Base-by-base conservation (phyloP, 1,140 invertebrate species). In the Ruditapes philippinarum region DNA sequence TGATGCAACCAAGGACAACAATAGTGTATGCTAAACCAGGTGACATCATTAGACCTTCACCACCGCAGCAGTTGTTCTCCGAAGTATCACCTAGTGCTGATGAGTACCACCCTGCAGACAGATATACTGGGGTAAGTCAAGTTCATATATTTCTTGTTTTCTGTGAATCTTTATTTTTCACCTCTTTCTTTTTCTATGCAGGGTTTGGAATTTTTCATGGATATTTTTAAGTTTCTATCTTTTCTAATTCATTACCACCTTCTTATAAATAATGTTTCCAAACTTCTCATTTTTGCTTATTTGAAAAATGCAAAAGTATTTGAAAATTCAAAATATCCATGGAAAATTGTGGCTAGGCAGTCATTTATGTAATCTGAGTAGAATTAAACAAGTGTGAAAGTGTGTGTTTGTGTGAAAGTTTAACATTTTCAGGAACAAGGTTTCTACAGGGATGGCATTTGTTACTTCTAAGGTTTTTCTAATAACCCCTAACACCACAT, bases 11-110 rank as follows among this genome's bases (percentile, higher is more conserved):
- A 22, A 76, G 54, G 28, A 94, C 92, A 80, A 94, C 94, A 14
- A 92, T 93, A 51, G 89, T 94, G 17, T 93, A 92, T 93, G 93
- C 93, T 51, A 92, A 92, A 86, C 93, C 94, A 70, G 91, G 90
- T 70, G 94, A 94, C 74, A 65, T 91, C 22, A 94, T 94, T n/a
- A 87, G 78, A 70, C 89, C 91, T 14, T 85, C 91, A 40, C 78
- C 79, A 40, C 87, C 87, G 70, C 49, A 11, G 22, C 49, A 68
- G 25, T 68, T 89, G 68, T 89, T 80, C 57, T n/a, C 65, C 19
- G 65, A 82, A 36, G 11, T 68, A 70, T 70, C 42, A 36, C 31
- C 84, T 65, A 60, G 70, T 57, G 22, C 88, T 81, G 80, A 82
- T 22, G 83, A 82, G 49, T 74, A 79, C 49, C 54, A 88, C 36